Evolutionary conservation across 2,797 vertebrate species (phyloP).

Genomic region (Takifugu ocellatus): DNA sequence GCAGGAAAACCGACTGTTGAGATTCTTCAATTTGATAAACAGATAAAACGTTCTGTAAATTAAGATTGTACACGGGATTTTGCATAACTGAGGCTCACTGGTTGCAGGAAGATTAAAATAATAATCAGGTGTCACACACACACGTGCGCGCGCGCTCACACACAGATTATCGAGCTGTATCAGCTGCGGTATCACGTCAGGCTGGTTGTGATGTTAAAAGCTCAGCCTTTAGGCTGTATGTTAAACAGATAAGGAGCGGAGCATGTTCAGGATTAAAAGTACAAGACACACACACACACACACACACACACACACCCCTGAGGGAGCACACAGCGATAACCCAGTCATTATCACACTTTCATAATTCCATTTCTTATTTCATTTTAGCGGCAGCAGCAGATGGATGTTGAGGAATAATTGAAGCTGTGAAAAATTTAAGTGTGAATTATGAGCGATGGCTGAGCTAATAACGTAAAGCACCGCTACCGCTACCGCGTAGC

Average conservation of each 20-base stretch:
- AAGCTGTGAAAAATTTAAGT: slow-evolving; percentile 36
- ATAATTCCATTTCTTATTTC: slow-evolving; percentile 67
- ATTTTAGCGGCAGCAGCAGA: slow-evolving; percentile 35
- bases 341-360: slow-evolving; percentile 62
- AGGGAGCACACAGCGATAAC: slow-evolving; percentile 53
- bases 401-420: slow-evolving; percentile 59
- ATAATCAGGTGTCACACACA: slow-evolving; percentile 29
- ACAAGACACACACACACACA: slow-evolving; percentile 41
- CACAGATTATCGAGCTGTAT: slow-evolving; percentile 41
- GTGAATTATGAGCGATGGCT: slow-evolving; percentile 42
- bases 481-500: slow-evolving; percentile 27
- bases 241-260: slow-evolving; percentile 63
- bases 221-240: slow-evolving; percentile 62
- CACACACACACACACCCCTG: slow-evolving; percentile 32
- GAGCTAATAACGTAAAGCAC: slow-evolving; percentile 45
- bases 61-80: neutral
- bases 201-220: slow-evolving; percentile 61
- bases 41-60: neutral
- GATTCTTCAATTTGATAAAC: neutral
- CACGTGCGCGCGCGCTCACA: neutral
- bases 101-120: slow-evolving; percentile 24
- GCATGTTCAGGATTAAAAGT: slow-evolving; percentile 63
- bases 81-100: slow-evolving; percentile 1
- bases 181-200: slow-evolving; percentile 43
- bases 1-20: neutral